Evolutionary conservation across 2,888 invertebrate genomes (phyloP), one percentile per base, ranked within the genome.

Genomic region (Clistopyga incitator): DNA sequence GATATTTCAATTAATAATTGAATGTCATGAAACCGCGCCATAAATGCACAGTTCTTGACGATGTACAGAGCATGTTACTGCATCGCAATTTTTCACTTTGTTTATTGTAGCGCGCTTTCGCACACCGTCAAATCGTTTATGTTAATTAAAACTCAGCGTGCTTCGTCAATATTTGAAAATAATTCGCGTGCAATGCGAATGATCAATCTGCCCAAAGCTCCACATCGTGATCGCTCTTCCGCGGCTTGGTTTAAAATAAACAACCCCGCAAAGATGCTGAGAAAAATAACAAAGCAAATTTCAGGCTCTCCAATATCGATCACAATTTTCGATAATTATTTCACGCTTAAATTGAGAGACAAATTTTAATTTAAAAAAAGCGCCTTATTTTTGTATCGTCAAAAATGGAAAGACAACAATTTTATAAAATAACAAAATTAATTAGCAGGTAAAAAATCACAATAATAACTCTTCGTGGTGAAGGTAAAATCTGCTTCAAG

Each of bases 51-150:
- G 15, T n/a, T 3, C 13, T 13, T 15, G 29, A 10, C 29, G 56
- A 29, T 23, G 29, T 13, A 23, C 15, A 1, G 25, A 4, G 25
- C 4, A 29, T 6, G 25, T 56, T 25, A 15, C 8, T 15, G 6
- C n/a, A 61, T 34, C 34, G n/a, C 59, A 34, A 61, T 34, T 15
- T 59, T 59, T 15, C 52, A 61, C 25, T 1, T 29, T 61, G 59
- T 34, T 56, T 29, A 29, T 56, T 6, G 25, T 11, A 13, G 10
- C 34, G n/a, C n/a, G 34, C 15, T 61, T 34, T 15, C 34, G 8
- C 1, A n/a, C 8, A 34, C 1, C n/a, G 34, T 59, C 29, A 15
- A 25, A 10, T 13, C 25, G 10, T 29, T 56, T 29, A 13, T 29
- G 29, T 29, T 34, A 61, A 34, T 34, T 34, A 29, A 61, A 61